These are phyloP conservation scores for Orchestia grillus DNA, from an alignment of 1,140 invertebrate genomes.

Conservation along the genomic window DNA sequence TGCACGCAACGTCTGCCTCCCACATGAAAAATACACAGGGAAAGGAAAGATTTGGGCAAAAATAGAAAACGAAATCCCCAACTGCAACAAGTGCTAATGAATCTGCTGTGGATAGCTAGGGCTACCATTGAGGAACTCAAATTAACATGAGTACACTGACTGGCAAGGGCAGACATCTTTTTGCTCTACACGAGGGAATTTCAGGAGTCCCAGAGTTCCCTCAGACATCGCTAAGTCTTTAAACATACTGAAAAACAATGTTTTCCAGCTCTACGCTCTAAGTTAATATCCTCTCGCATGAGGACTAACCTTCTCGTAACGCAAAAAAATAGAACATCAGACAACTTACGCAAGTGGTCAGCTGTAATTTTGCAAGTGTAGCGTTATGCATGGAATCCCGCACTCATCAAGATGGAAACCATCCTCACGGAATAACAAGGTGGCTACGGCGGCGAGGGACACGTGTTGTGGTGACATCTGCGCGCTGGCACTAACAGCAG, in stretches of 20 bases:
- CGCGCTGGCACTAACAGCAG: too few species aligned
- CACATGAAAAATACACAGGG: background rate
- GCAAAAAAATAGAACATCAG: too few species aligned
- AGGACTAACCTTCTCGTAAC: too few species aligned
- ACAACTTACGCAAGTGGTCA: too few species aligned
- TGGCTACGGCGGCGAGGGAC: too few species aligned
- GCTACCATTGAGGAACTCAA: background rate
- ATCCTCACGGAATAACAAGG: too few species aligned
- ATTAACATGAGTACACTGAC: background rate
- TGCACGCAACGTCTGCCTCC: background rate
- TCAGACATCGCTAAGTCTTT: background rate
- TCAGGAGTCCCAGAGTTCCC: background rate
- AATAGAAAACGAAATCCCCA: background rate
- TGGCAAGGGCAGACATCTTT: background rate
- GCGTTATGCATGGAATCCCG: too few species aligned
- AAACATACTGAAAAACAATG: background rate
- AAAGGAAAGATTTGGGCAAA: background rate
- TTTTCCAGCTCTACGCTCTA: background rate
- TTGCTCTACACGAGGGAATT: background rate
- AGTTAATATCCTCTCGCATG: background rate
- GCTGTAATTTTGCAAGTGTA: too few species aligned
- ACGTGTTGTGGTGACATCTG: too few species aligned
- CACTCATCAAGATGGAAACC: too few species aligned
- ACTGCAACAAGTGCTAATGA: background rate
- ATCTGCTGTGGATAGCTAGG: background rate